Evolutionary conservation across 1,140 invertebrate genomes (phyloP).

Genomic region (Phthorimaea operculella): DNA sequence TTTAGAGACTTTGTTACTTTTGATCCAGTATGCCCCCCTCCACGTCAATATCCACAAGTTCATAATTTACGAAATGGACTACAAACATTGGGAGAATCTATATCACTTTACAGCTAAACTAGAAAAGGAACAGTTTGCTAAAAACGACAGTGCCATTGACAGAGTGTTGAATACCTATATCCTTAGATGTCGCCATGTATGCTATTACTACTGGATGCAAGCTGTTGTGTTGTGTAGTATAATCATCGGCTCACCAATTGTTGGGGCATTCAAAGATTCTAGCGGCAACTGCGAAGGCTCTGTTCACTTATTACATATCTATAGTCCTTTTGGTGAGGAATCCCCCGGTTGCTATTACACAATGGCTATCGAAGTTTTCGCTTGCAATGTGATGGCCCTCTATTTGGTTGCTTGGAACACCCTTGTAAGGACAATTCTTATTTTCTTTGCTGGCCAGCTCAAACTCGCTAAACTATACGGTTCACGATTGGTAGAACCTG

Average conservation of each 20-base stretch:
- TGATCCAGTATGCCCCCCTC: constrained; percentile 37
- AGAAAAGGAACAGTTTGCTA: constrained; percentile 23
- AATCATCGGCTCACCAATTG: constrained; percentile 34
- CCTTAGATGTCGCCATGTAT: constrained; percentile 22
- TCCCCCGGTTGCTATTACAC: constrained; percentile 39
- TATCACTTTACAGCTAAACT: constrained; percentile 28
- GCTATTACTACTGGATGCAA: constrained; percentile 33
- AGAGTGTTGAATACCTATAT: constrained; percentile 26
- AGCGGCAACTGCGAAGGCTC: constrained; percentile 23
- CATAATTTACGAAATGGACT: constrained; percentile 29
- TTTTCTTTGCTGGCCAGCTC: constrained; percentile 38
- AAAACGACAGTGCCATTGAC: constrained; percentile 14
- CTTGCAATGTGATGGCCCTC: constrained; percentile 32
- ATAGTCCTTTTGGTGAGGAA: constrained; percentile 28
- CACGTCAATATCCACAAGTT: constrained; percentile 35
- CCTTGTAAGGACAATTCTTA: constrained; percentile 31
- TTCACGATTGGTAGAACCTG: constrained; percentile 13
- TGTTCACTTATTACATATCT: constrained; percentile 34
- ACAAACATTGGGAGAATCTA: constrained; percentile 26
- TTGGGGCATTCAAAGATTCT: constrained; percentile 26
- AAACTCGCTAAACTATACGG: constrained; percentile 25
- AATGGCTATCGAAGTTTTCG: constrained; percentile 28
- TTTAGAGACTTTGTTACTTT: constrained; percentile 17
- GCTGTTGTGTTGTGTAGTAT: constrained; percentile 34
- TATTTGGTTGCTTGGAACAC: constrained; percentile 41